These are phyloP conservation scores for Caenorhabditis imperialis DNA, from an alignment of 2,888 invertebrate species.

Conservation along the genomic window DNA sequence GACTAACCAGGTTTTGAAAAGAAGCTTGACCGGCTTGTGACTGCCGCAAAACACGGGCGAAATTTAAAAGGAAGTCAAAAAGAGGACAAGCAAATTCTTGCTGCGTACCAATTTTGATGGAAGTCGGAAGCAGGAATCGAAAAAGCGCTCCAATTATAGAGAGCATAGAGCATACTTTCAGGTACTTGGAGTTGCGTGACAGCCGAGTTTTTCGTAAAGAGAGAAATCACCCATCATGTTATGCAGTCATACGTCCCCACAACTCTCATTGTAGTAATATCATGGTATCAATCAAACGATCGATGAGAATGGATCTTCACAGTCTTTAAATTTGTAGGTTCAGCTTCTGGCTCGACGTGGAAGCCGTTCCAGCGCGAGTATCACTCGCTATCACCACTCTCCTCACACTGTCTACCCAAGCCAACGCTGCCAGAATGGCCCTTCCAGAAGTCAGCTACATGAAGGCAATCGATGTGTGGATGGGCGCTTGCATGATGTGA, in stretches of 20 bases:
- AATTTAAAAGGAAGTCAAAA: constrained; percentile 3
- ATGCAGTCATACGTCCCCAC: constrained; percentile 82
- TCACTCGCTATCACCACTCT: constrained; percentile 77
- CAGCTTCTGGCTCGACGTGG: constrained; percentile 82
- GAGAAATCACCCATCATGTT: constrained; percentile 81
- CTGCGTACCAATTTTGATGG: constrained; percentile 13
- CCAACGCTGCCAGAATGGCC: constrained; percentile 76
- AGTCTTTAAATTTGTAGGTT: constrained; percentile 80
- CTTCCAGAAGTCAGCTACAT: constrained; percentile 75
- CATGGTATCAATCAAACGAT: constrained; percentile 50
- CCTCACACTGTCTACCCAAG: constrained; percentile 77
- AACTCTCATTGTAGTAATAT: constrained; percentile 78
- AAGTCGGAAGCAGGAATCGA: constrained; percentile 43
- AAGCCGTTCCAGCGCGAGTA: constrained; percentile 81
- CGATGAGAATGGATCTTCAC: not conserved
- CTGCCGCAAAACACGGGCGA: constrained; percentile 18
- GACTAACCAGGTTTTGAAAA: constrained; percentile 44
- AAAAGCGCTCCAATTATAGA: constrained; percentile 49
- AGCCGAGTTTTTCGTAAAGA: constrained; percentile 81
- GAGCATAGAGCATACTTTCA: constrained; percentile 55
- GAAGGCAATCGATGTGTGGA: constrained; percentile 75
- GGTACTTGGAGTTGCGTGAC: constrained; percentile 81
- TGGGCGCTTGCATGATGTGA: constrained; percentile 74
- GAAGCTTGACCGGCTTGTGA: constrained; percentile 30
- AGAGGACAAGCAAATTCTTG: constrained; percentile 19